phyloP scores from a whole-genome alignment of 1,140 invertebrate genomes.

The Lamellibrachia luymesi region DNA sequence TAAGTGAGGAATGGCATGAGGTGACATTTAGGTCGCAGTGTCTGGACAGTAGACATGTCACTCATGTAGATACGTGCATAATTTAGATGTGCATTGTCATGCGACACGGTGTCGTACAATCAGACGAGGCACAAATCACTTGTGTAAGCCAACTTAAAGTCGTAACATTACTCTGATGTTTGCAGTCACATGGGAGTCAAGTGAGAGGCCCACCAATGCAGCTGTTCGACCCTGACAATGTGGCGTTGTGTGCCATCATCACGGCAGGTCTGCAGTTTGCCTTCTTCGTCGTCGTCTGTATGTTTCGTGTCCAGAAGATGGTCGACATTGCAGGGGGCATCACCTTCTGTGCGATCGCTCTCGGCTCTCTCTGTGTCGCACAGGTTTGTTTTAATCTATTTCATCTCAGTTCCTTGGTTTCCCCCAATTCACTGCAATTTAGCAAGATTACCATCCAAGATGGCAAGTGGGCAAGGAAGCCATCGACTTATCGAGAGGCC shows the following conservation, averaged over 20 bases:
- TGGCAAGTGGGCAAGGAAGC: no score
- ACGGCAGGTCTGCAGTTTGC: not conserved
- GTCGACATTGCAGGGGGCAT: conserved; percentile 10
- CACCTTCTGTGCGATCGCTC: conserved; percentile 10
- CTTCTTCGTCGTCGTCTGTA: not conserved
- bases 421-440: not conserved
- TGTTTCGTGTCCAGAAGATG: not conserved
- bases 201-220: not conserved
- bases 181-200: not conserved
- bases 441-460: no score
- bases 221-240: not conserved
- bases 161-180: not conserved
- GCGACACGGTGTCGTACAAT: no score
- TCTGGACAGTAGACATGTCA: no score
- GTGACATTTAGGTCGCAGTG: no score
- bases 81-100: no score
- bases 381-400: conserved; percentile 1
- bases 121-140: no score
- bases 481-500: no score
- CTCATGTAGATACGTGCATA: no score
- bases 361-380: conserved; percentile 7
- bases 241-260: not conserved
- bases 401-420: not conserved
- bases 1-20: no score
- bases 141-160: no score